Evolutionary conservation across 2,888 invertebrate genomes (phyloP), one percentile per base, ranked within the genome.

Genomic region (Noctua fimbriata): DNA sequence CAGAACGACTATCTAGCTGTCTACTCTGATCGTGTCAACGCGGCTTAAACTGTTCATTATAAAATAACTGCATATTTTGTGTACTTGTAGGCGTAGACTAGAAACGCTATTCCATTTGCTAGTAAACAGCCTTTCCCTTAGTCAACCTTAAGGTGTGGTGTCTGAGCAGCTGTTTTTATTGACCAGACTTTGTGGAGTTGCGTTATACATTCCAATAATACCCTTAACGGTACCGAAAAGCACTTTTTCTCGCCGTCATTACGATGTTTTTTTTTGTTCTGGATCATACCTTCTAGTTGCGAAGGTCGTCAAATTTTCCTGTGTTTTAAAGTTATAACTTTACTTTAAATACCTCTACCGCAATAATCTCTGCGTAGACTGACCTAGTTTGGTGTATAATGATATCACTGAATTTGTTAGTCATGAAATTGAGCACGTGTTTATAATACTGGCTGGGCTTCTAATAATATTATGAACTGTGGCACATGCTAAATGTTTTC

Each of bases 91-190:
- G 16, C 44, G 49, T 18, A 24, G 16, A 41, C 41, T 52, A 71
- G 32, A 44, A 69, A 73, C 18, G 21, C n/a, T 32, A 71, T 60
- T 70, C 66, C 14, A 60, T 58, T 65, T 32, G 32, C 10, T 55
- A 32, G 28, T 66, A 69, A 69, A 41, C 71, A 58, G 58, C 75
- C 70, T 81, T 75, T 81, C 66, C 49, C 63, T 81, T 70, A 52
- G 16, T 58, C 32, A 65, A 81, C 49, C 58, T 24, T 65, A 49
- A 47, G 65, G 81, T 58, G 69, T 70, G 81, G 69, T 69, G 18
- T 21, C 28, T 71, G 36, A 47, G 28, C 67, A 73, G 47, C 21
- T 47, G 69, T 73, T 81, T 69, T 49, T 65, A 52, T 76, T 52
- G 18, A 65, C 10, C 32, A 16, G 36, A n/a, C 58, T 32, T 47